Percentiles rank a stretch among this genome's conserved stretches.
phyloP scores from a whole-genome alignment of 2,888 invertebrate species.

The Adelognathus sp. region DNA sequence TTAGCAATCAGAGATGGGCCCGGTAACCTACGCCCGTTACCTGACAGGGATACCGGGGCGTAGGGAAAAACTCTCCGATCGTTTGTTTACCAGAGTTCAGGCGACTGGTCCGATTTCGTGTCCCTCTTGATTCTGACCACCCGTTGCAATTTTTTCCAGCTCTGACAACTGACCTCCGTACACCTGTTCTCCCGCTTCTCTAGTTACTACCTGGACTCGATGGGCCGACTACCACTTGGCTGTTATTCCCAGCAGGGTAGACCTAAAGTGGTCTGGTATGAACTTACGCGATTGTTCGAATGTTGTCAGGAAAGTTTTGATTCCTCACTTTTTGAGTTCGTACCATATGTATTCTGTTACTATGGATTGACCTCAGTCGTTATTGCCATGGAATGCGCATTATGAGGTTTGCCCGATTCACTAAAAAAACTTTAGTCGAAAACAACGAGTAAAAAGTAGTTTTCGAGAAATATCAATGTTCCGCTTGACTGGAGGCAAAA shows the following conservation, averaged over 20 bases:
- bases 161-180: conserved; percentile 1
- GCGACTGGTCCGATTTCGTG: conserved; percentile 60
- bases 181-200: not conserved
- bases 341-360: no score
- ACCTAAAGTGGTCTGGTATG: no score
- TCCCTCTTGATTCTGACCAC: conserved; percentile 55
- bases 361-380: no score
- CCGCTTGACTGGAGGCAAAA: no score
- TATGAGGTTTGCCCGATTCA: no score
- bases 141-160: conserved; percentile 49
- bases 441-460: no score
- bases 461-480: no score
- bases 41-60: conserved; percentile 10
- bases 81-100: conserved; percentile 77
- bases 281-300: no score
- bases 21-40: conserved; percentile 56
- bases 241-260: not conserved
- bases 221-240: not conserved
- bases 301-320: no score
- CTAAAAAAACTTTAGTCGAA: no score
- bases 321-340: no score
- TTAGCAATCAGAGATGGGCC: conserved; percentile 81
- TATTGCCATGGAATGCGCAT: no score
- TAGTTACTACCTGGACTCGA: not conserved
- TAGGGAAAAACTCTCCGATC: conserved; percentile 55